Conservation (phyloP, 2,888 invertebrate species). For the Stratiomys singularior region DNA sequence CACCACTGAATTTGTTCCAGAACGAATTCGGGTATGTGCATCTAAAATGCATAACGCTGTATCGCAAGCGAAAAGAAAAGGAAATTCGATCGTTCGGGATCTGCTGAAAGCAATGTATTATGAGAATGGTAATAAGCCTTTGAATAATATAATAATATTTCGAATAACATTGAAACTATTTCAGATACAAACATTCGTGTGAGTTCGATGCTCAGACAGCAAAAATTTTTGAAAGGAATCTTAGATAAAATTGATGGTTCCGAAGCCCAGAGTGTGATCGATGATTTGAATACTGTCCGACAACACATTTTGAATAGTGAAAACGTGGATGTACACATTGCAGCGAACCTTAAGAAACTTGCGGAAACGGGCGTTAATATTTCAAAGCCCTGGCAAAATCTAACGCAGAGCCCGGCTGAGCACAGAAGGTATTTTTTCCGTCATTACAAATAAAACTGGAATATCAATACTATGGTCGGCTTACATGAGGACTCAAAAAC, state of each 20-base stretch:
- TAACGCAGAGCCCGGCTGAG: constrained; percentile 53
- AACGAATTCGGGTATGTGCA: constrained; percentile 80
- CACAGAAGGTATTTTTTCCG: constrained; percentile 53
- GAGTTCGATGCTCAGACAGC: constrained; percentile 79
- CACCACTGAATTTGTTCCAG: constrained; percentile 75
- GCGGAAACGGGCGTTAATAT: constrained; percentile 46
- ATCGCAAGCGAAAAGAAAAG: constrained; percentile 78
- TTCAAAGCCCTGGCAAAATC: constrained; percentile 68
- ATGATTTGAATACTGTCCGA: constrained; percentile 71
- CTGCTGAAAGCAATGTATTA: constrained; percentile 72
- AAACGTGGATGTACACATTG: constrained; percentile 77
- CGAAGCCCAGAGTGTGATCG: constrained; percentile 66
- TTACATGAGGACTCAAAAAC: too few relatives aligned
- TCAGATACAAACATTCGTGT: constrained; percentile 78
- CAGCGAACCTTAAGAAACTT: constrained; percentile 70
- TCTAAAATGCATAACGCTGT: constrained; percentile 85
- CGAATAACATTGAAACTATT: not conserved
- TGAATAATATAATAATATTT: too few relatives aligned
- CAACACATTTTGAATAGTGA: constrained; percentile 69
- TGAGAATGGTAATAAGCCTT: constrained; percentile 69
- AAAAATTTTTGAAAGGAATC: constrained; percentile 77
- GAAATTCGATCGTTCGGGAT: constrained; percentile 74
- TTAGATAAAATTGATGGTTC: constrained; percentile 71
- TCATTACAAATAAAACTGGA: too few relatives aligned
- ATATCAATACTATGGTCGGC: too few relatives aligned